These are phyloP conservation scores for Adoxophyes honmai DNA, from an alignment of 1,140 invertebrate genomes.

Conservation along the genomic window DNA sequence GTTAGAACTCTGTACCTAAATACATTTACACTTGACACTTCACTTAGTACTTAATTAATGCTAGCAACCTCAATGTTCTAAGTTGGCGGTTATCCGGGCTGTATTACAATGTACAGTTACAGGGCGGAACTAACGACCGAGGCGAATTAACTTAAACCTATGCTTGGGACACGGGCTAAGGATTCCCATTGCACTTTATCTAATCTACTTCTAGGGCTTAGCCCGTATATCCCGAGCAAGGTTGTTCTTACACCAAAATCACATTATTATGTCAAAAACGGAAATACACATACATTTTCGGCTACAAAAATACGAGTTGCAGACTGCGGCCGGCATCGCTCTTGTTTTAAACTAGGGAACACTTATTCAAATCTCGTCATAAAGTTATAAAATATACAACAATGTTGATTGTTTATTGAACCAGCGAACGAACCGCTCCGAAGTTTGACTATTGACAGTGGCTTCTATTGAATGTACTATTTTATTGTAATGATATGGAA, in stretches of 20 bases:
- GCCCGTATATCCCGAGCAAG: no score
- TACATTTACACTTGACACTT: slow-evolving; percentile 21
- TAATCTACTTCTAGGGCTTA: no score
- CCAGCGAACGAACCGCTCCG: background rate
- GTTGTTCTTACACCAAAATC: slow-evolving; percentile 1
- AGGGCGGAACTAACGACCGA: no score
- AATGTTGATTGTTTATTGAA: slow-evolving; percentile 3
- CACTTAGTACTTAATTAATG: slow-evolving; percentile 24
- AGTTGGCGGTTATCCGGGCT: no score
- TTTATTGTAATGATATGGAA: slow-evolving; percentile 1
- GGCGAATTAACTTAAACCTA: no score
- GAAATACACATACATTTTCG: slow-evolving; percentile 3
- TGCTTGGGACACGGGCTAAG: no score
- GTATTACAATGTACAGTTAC: no score
- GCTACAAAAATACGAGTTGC: background rate
- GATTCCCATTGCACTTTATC: no score
- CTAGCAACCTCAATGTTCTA: slow-evolving; percentile 32
- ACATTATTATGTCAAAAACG: slow-evolving; percentile 15
- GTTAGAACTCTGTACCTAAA: slow-evolving; percentile 21
- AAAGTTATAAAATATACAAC: slow-evolving; percentile 15
- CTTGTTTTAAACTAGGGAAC: background rate
- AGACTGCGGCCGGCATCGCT: background rate
- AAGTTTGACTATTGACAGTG: slow-evolving; percentile 5
- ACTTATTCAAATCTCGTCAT: slow-evolving; percentile 14
- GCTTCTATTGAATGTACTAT: slow-evolving; percentile 9